Base-by-base conservation (phyloP, 2,888 invertebrate species). In the Pimpla rufipes region DNA sequence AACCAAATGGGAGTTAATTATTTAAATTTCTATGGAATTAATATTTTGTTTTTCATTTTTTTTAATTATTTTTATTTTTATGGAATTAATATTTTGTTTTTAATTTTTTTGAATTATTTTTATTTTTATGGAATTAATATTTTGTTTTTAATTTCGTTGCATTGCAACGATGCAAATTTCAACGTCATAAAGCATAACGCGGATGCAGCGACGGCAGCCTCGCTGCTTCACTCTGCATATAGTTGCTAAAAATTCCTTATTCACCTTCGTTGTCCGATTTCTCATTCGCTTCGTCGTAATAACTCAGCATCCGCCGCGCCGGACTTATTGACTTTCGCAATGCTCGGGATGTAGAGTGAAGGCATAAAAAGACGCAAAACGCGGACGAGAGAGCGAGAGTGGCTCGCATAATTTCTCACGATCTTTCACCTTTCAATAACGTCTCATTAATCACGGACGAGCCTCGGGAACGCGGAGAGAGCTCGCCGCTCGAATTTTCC, bases 401-500 rank as follows among this genome's bases (percentile, higher is more conserved):
- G 78, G 71, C 68, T 85, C 76, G 74, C 78, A 86, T 85, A 86
- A 87, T 88, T 86, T 87, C 84, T 87, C 85, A 86, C 81, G 71
- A 85, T 82, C 84, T 79, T 83, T 86, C 85, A 79, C 76, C 79
- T 86, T 84, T 84, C 86, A 79, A 85, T 87, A 85, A 83, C 85
- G 79, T 70, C 82, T 85, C 83, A 87, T 88, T 87, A 87, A 88
- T 88, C 88, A 88, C 68, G 16, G 16, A 35, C 40, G 66, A 35
- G 57, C 8, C 55, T 10, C 47, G 35, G 13, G n/a, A 42, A 52
- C 45, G 42, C 29, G 47, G n/a, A n/a, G n/a, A 10, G 45, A 47
- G 37, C 76, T 71, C 66, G 66, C 23, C 0, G 29, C 73, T 81
- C 59, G 59, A 77, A 73, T 68, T 67, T 81, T 21, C 67, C 50